phyloP scores from a whole-genome alignment of 2,797 vertebrate genomes.

The Gymnocypris eckloni region DNA sequence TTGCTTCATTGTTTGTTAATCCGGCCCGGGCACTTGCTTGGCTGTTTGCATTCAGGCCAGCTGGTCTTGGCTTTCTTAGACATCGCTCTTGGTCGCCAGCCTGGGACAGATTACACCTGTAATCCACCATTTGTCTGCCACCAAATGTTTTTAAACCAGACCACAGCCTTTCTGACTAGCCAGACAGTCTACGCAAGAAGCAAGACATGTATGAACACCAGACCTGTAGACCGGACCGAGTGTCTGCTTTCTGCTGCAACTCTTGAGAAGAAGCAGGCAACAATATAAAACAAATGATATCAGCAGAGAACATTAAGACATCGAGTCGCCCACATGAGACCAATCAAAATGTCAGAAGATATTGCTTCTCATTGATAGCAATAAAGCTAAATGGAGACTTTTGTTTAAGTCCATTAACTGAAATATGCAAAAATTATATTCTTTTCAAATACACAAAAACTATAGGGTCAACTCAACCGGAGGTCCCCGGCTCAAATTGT shows the following conservation, averaged over 20 bases:
- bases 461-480: too few relatives aligned
- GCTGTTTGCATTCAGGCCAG: slow-evolving; percentile 11
- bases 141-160: slow-evolving; percentile 79
- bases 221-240: not conserved
- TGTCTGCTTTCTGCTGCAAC: slow-evolving; percentile 2
- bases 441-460: too few relatives aligned
- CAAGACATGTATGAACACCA: not conserved
- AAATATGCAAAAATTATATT: not conserved
- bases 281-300: slow-evolving; percentile 1
- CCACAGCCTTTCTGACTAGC: slow-evolving; percentile 60
- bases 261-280: not conserved
- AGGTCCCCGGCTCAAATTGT: too few relatives aligned
- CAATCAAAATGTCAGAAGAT: not conserved
- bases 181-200: slow-evolving; percentile 10
- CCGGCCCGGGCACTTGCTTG: slow-evolving; percentile 22
- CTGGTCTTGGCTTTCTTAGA: slow-evolving; percentile 27
- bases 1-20: slow-evolving; percentile 46
- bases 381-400: not conserved
- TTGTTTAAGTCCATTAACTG: not conserved
- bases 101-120: slow-evolving; percentile 70
- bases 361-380: not conserved
- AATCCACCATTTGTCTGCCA: slow-evolving; percentile 78
- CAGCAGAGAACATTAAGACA: not conserved
- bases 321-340: not conserved
- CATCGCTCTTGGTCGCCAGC: slow-evolving; percentile 59